A percentile compares a stretch with the other conserved stretches of the same genome.
Evolutionary conservation across 1,140 invertebrate genomes (phyloP).

Genomic region (Phthorimaea operculella): DNA sequence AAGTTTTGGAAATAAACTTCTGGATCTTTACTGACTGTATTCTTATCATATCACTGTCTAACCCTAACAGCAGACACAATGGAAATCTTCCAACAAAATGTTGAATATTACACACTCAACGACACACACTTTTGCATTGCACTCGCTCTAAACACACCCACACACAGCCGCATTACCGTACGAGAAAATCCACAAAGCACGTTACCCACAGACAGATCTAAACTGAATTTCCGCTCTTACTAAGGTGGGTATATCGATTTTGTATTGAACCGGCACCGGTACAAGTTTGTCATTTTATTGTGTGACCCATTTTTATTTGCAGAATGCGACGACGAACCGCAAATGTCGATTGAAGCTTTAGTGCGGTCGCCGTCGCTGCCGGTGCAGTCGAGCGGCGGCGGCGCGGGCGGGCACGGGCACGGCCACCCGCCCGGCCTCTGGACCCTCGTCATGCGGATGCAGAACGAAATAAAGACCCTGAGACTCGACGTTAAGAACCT

Average conservation of each 20-base stretch:
- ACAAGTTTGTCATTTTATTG: conserved; percentile 1
- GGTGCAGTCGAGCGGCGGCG: conserved; percentile 39
- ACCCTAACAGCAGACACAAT: neutral
- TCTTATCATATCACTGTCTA: neutral
- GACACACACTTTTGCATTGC: neutral
- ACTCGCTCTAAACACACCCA: neutral
- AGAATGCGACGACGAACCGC: conserved; percentile 63
- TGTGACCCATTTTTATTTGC: conserved; percentile 35
- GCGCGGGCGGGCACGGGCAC: conserved; percentile 17
- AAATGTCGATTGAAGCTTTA: conserved; percentile 46
- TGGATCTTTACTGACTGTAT: neutral
- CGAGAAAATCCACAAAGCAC: neutral
- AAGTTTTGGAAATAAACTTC: conserved; percentile 4
- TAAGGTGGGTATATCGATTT: conserved; percentile 3
- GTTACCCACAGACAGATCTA: neutral
- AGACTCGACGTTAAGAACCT: conserved; percentile 57
- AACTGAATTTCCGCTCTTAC: neutral
- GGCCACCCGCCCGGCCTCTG: conserved; percentile 46
- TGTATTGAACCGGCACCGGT: neutral
- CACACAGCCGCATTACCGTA: neutral
- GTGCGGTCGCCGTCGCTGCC: conserved; percentile 63
- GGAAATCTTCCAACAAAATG: neutral
- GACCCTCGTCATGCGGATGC: conserved; percentile 58
- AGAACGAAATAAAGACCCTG: conserved; percentile 59
- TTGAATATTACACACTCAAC: neutral